phyloP scores from a whole-genome alignment of 1,140 invertebrate species.

The Drosophila asahinai region DNA sequence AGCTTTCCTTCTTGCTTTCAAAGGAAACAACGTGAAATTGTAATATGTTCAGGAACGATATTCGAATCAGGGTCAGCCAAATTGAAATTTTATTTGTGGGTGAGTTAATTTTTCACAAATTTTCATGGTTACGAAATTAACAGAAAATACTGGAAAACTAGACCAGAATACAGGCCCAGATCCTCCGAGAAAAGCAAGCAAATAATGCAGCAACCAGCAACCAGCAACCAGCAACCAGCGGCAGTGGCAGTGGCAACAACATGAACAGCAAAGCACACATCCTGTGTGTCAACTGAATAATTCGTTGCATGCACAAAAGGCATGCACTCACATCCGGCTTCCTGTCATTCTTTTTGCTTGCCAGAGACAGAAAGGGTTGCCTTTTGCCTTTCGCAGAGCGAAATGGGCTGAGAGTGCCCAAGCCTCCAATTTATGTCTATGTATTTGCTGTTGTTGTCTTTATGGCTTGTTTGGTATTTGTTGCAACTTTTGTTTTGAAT shows the following conservation, averaged over 20 bases:
- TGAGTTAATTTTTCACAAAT: constrained; percentile 48
- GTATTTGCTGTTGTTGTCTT: constrained; percentile 70
- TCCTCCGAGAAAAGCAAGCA: constrained; percentile 45
- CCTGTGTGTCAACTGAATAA: constrained; percentile 83
- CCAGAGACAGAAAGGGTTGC: constrained; percentile 37
- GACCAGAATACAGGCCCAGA: constrained; percentile 22
- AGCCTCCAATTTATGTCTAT: constrained; percentile 73
- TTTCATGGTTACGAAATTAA: constrained; percentile 51
- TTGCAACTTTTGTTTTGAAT: constrained; percentile 83
- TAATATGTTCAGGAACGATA: constrained; percentile 25
- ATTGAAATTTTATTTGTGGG: not conserved
- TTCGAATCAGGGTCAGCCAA: constrained; percentile 2
- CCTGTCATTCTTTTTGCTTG: constrained; percentile 79
- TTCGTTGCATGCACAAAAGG: constrained; percentile 83
- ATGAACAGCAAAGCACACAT: constrained; percentile 80
- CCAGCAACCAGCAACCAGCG: constrained; percentile 34
- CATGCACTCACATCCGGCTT: constrained; percentile 83
- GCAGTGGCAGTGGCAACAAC: constrained; percentile 47
- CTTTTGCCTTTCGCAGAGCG: constrained; percentile 13
- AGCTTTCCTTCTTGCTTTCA: no score
- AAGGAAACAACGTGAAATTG: not conserved
- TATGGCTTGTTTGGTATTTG: constrained; percentile 82
- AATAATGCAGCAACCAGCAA: constrained; percentile 26
- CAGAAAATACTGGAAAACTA: constrained; percentile 41
- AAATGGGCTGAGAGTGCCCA: constrained; percentile 23